Evolutionary conservation across 1,140 invertebrate genomes (phyloP), one percentile per base, ranked within the genome.

Genomic region (Trichonephila clavata): DNA sequence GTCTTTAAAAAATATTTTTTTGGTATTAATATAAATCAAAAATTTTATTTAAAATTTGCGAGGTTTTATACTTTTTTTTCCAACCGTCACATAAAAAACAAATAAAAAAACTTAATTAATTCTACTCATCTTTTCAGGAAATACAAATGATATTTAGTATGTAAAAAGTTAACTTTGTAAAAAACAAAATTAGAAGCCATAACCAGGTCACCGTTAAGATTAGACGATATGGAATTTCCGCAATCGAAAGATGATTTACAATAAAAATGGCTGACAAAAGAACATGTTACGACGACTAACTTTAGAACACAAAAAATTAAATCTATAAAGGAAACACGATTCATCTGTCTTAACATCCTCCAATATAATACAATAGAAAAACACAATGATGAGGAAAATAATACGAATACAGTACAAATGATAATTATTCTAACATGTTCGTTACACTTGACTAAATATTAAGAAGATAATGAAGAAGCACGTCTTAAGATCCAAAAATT

Each of bases 321-420:
- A 71, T 27, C 8, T 10, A 5, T 18, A 27, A 77, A 77, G 71
- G 71, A 77, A 77, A 77, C 32, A 32, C 32, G 71, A 77, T 77
- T 77, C 24, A 32, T 77, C 27, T 21, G 21, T 63, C 21, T 21
- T 21, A 63, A 63, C 18, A 63, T 20, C 16, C 61, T 63, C 21
- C 61, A 13, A 63, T 6, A 63, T 63, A 63, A 61, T 18, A 61
- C 60, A 61, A 61, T 77, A 39, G 71, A 77, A 77, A 77, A 27
- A 77, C 14, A 39, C 32, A 24, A 27, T 77, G 71, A 77, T 77
- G 71, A 77, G 71, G 71, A 77, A 77, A 77, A 68, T 68, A n/a
- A 50, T 10, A 50, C 50, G 10, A 7, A 13, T 50, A 50, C 10
- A 5, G 5, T 13, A 50, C 50, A 50, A 50, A 5, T 50, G 50